A percentile compares a stretch with the other conserved stretches of the same genome.
Conservation (phyloP, 2,797 vertebrate species). For the Cryptoblepharus egeriae region DNA sequence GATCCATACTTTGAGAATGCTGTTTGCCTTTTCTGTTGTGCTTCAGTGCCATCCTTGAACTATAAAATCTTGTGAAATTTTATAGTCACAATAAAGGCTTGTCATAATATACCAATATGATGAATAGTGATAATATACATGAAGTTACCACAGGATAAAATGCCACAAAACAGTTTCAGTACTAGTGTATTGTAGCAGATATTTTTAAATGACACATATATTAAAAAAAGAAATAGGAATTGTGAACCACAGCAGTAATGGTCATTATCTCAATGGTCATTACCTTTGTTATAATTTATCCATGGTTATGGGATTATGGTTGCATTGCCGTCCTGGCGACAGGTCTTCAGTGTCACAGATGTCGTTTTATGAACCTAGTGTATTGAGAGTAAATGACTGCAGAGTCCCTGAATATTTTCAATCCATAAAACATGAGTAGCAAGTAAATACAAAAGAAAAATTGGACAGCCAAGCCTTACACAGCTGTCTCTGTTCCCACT, state of each 20-base stretch:
- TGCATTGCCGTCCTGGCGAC: background rate
- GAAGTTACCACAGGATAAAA: too few relatives aligned
- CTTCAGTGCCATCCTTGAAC: background rate
- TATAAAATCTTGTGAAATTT: background rate
- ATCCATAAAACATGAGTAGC: constrained; percentile 50
- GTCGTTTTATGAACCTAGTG: constrained; percentile 27
- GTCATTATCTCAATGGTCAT: background rate
- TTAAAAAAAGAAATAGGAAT: constrained; percentile 3
- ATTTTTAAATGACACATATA: background rate
- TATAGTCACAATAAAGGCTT: too few relatives aligned
- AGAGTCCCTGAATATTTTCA: constrained; percentile 22
- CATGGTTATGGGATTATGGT: constrained; percentile 12
- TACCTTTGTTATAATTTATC: background rate
- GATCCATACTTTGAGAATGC: too few relatives aligned
- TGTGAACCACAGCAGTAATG: background rate
- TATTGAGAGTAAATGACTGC: constrained; percentile 33
- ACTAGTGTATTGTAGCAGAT: background rate
- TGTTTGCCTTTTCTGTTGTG: background rate
- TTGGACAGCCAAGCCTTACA: constrained; percentile 33
- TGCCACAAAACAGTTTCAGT: background rate
- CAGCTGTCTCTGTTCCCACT: constrained; percentile 64
- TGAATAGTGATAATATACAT: too few relatives aligned
- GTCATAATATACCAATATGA: background rate
- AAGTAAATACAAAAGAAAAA: constrained; percentile 27
- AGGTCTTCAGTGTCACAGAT: constrained; percentile 1